Conservation (phyloP, 64 coral and sea anemone species). For the Pachyseris speciosa region DNA sequence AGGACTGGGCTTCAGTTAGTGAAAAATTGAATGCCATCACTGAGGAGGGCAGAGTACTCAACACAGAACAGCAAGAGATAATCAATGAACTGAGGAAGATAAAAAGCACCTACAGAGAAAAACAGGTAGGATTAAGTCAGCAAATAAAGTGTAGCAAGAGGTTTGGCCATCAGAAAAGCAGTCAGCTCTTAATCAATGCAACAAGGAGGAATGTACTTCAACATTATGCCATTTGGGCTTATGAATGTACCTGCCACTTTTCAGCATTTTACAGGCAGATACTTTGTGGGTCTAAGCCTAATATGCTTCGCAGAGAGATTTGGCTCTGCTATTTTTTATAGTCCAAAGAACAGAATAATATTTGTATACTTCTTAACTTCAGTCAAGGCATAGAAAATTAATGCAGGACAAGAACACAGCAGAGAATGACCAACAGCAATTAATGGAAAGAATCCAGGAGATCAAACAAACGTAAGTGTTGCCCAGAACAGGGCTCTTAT, state of each 20-base stretch:
- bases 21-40: slow-evolving; percentile 73
- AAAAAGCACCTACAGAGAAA: slow-evolving; percentile 74
- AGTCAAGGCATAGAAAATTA: slow-evolving; percentile 82
- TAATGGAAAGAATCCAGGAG: slow-evolving; percentile 90
- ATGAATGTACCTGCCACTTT: background rate
- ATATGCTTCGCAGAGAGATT: too few species aligned
- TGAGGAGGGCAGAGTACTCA: slow-evolving; percentile 62
- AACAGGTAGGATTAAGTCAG: slow-evolving; percentile 51
- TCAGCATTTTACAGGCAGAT: too few species aligned
- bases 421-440: slow-evolving; percentile 64
- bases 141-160: background rate
- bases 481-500: background rate
- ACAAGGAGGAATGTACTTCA: too few species aligned
- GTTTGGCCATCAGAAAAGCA: too few species aligned
- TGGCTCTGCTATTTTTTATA: too few species aligned
- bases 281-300: too few species aligned
- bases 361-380: background rate
- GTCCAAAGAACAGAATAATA: too few species aligned
- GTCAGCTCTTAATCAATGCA: too few species aligned
- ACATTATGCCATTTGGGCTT: background rate
- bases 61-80: slow-evolving; percentile 70
- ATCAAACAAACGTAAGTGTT: slow-evolving; percentile 92
- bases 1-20: slow-evolving; percentile 67
- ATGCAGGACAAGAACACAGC: slow-evolving; percentile 72
- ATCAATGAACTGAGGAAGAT: slow-evolving; percentile 69